phyloP scores from a whole-genome alignment of 2,113 vertebrate species.

The Azemiops feae region DNA sequence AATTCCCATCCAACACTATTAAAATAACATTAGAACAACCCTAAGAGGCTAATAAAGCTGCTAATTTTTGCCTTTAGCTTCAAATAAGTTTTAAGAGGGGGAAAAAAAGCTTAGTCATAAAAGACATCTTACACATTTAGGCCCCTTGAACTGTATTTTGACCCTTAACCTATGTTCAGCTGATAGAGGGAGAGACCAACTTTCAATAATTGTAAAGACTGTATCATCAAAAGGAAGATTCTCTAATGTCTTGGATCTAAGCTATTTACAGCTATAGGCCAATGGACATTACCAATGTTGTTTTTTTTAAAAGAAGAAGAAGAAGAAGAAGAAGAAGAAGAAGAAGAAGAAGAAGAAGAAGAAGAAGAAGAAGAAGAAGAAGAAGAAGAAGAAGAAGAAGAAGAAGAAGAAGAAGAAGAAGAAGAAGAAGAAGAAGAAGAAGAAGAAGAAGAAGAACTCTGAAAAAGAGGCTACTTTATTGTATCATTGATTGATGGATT shows the following conservation, averaged over 20 bases:
- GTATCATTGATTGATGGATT: neutral
- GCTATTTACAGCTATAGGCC: neutral
- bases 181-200: neutral
- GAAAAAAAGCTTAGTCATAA: neutral
- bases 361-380: no score
- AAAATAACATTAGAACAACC: no score
- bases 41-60: no score
- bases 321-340: no score
- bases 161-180: neutral
- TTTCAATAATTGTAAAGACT: neutral
- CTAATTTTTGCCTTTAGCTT: neutral
- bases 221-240: neutral
- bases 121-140: neutral
- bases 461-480: neutral
- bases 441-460: neutral
- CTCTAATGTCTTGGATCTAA: neutral
- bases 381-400: no score
- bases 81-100: neutral
- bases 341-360: no score
- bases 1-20: no score
- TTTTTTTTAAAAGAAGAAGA: no score
- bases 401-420: no score
- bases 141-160: neutral
- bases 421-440: no score
- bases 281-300: neutral